A percentile compares a stretch with the other conserved stretches of the same genome.
These are phyloP conservation scores for Enteromius argenteus DNA, from an alignment of 2,797 vertebrate genomes.

Conservation along the genomic window DNA sequence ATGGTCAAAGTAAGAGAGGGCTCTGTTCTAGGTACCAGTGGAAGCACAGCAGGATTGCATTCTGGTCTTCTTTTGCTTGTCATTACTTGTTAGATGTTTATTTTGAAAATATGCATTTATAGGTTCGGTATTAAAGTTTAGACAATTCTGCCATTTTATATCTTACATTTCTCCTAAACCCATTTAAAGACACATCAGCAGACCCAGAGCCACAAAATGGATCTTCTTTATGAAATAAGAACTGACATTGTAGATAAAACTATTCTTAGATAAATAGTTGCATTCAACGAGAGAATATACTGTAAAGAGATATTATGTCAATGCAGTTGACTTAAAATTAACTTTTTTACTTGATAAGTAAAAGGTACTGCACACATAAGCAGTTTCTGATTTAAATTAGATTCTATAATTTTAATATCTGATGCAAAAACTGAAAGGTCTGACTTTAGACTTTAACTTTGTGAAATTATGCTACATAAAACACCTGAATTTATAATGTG, in stretches of 20 bases:
- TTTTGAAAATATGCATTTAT: neutral
- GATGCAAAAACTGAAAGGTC: too few relatives aligned
- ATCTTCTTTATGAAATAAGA: neutral
- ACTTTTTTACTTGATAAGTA: too few relatives aligned
- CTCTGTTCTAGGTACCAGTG: constrained; percentile 57
- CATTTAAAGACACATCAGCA: neutral
- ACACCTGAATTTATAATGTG: too few relatives aligned
- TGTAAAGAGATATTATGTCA: neutral
- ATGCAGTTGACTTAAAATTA: too few relatives aligned
- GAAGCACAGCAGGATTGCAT: constrained; percentile 54
- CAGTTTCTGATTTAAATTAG: too few relatives aligned
- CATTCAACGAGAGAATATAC: neutral
- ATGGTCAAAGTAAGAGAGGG: constrained; percentile 60
- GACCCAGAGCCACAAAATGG: neutral
- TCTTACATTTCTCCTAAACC: neutral
- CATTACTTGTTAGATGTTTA: constrained; percentile 9
- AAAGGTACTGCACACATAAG: too few relatives aligned
- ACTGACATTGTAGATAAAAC: neutral
- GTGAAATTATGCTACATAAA: too few relatives aligned
- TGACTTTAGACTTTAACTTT: too few relatives aligned
- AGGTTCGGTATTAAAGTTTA: neutral
- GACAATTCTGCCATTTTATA: neutral
- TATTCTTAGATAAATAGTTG: neutral
- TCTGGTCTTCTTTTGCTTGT: constrained; percentile 62
- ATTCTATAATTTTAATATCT: too few relatives aligned